These are phyloP conservation scores for Habropoda laboriosa DNA, from an alignment of 1,140 invertebrate genomes.

Conservation along the genomic window DNA sequence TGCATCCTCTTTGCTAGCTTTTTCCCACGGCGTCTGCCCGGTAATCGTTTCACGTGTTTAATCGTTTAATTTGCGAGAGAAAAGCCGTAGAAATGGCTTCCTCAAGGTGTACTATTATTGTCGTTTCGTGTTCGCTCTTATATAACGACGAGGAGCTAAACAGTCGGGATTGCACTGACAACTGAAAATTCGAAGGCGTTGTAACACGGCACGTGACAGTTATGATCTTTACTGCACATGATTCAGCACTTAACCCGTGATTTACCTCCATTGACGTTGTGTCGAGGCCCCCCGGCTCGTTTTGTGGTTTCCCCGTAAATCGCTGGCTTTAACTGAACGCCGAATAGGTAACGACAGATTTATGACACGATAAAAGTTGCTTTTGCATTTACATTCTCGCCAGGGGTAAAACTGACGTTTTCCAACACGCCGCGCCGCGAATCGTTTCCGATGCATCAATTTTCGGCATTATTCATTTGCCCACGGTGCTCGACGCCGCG, in stretches of 20 bases:
- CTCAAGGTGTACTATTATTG: background rate
- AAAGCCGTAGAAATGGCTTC: background rate
- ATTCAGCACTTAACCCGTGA: constrained; percentile 56
- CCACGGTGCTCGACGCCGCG: background rate
- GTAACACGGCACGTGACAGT: constrained; percentile 30
- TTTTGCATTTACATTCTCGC: background rate
- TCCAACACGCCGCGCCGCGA: no score
- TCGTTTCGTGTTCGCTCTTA: background rate
- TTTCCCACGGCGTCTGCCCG: no score
- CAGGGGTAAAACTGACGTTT: background rate
- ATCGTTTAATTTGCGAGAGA: background rate
- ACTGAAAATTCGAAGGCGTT: constrained; percentile 33
- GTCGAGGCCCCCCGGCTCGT: constrained; percentile 17
- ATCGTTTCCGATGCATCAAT: background rate
- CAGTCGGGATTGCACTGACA: constrained; percentile 17
- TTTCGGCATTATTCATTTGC: no score
- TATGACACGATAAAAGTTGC: constrained; percentile 31
- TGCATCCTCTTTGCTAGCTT: background rate
- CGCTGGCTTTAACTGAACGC: constrained; percentile 24
- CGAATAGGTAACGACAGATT: constrained; percentile 47
- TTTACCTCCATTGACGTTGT: constrained; percentile 40
- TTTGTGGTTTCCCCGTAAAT: constrained; percentile 32
- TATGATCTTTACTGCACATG: constrained; percentile 30
- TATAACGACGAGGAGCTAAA: constrained; percentile 1
- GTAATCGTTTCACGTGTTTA: background rate